These are phyloP conservation scores for Anolis carolinensis DNA, from an alignment of 2,113 vertebrate species.

Conservation along the genomic window DNA sequence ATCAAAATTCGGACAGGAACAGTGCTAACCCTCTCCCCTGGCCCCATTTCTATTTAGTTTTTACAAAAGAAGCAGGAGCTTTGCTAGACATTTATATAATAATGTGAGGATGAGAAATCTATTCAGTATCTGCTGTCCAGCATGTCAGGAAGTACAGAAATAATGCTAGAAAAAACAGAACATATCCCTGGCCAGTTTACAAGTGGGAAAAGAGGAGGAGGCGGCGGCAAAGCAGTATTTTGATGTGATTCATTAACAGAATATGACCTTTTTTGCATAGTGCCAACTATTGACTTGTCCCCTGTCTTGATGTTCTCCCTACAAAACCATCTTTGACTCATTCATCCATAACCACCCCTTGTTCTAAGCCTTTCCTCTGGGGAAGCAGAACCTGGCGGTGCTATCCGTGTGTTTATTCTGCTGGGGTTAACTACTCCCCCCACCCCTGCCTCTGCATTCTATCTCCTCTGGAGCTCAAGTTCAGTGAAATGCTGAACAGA, in stretches of 20 bases:
- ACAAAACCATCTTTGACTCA: slow-evolving; percentile 47
- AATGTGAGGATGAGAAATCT: slow-evolving; percentile 10
- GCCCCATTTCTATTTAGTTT: background rate
- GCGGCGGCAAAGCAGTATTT: background rate
- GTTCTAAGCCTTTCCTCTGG: slow-evolving; percentile 55
- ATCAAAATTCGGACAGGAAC: background rate
- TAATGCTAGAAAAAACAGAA: background rate
- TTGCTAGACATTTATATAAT: slow-evolving; percentile 22
- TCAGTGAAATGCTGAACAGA: slow-evolving; percentile 57
- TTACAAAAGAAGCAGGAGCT: slow-evolving; percentile 27
- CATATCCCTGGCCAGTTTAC: slow-evolving; percentile 33
- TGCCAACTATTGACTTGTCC: slow-evolving; percentile 20
- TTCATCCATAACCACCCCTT: slow-evolving; percentile 29
- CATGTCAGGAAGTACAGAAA: slow-evolving; percentile 46
- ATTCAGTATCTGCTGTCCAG: slow-evolving; percentile 9
- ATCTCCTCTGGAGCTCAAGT: slow-evolving; percentile 56
- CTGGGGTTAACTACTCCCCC: slow-evolving; percentile 67
- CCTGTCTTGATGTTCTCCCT: slow-evolving; percentile 24
- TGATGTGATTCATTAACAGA: slow-evolving; percentile 34
- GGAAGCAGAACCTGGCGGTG: slow-evolving; percentile 58
- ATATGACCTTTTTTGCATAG: slow-evolving; percentile 31
- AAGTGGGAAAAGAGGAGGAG: background rate
- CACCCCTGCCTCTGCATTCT: slow-evolving; percentile 59
- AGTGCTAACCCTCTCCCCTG: background rate
- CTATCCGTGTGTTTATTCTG: slow-evolving; percentile 63